Evolutionary conservation across 2,797 vertebrate genomes (phyloP).

Genomic region (Enteromius paludinosus): DNA sequence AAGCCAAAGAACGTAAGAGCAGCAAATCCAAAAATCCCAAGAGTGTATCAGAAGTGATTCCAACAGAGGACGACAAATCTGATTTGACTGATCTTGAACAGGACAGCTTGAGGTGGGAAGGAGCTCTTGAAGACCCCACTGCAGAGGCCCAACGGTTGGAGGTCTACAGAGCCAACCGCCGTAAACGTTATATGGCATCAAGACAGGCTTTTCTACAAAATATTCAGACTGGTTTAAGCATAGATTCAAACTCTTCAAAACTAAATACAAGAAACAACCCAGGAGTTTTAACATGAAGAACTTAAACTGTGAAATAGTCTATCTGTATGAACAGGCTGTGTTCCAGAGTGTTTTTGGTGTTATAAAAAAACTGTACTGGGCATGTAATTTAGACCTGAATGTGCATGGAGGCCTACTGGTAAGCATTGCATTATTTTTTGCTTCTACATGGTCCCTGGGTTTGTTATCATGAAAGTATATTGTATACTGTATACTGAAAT

Average conservation of each 20-base stretch:
- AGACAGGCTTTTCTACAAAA: slow-evolving; percentile 70
- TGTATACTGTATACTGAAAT: too few species aligned
- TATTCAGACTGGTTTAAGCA: neutral
- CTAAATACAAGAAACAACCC: slow-evolving; percentile 12
- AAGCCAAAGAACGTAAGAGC: slow-evolving; percentile 49
- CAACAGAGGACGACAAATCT: slow-evolving; percentile 32
- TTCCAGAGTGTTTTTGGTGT: neutral
- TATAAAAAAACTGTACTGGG: neutral
- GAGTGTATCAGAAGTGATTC: slow-evolving; percentile 4
- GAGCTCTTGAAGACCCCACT: slow-evolving; percentile 79
- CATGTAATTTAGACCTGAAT: neutral
- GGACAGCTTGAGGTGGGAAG: slow-evolving; percentile 87
- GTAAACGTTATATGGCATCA: slow-evolving; percentile 79
- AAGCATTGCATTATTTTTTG: neutral
- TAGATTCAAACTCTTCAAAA: slow-evolving; percentile 1
- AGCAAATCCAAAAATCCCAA: slow-evolving; percentile 50
- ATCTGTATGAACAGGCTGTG: neutral
- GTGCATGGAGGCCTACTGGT: neutral
- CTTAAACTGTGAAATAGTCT: neutral
- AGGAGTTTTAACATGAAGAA: neutral
- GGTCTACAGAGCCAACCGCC: slow-evolving; percentile 81
- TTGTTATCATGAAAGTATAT: too few species aligned
- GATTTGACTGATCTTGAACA: slow-evolving; percentile 60
- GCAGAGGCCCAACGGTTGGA: slow-evolving; percentile 83
- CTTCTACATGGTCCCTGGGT: too few species aligned